phyloP scores from a whole-genome alignment of 2,113 vertebrate species.

The Echinops telfairi region DNA sequence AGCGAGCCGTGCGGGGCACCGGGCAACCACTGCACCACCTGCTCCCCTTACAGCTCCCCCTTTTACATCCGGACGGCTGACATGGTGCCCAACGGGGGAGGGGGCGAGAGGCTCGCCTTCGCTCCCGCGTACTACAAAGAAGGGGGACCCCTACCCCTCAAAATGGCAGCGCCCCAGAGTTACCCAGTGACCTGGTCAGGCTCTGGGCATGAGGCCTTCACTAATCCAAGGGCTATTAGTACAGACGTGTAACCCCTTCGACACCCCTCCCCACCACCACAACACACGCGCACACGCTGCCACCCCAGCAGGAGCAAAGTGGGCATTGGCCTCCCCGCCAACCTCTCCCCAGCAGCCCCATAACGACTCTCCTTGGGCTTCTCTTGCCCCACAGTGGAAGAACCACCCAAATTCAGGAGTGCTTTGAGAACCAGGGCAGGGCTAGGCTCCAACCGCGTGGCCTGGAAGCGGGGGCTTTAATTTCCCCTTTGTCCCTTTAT shows the following conservation, averaged over 20 bases:
- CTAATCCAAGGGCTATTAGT: constrained; percentile 94
- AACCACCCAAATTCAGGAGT: neutral
- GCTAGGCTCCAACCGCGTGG: neutral
- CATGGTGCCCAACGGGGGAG: constrained; percentile 94
- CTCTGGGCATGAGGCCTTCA: constrained; percentile 88
- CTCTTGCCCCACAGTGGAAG: constrained; percentile 19
- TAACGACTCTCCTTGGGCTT: constrained; percentile 36
- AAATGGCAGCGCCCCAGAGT: constrained; percentile 89
- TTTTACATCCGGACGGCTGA: constrained; percentile 94
- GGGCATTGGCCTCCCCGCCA: neutral
- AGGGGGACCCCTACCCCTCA: constrained; percentile 89
- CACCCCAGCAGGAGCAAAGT: neutral
- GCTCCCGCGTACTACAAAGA: constrained; percentile 92
- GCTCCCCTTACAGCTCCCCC: constrained; percentile 93
- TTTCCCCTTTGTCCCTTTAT: constrained; percentile 49
- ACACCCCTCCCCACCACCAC: neutral
- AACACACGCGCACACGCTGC: neutral
- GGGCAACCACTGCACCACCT: constrained; percentile 90
- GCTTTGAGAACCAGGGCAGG: constrained; percentile 22
- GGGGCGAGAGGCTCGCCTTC: constrained; percentile 92
- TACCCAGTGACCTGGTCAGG: constrained; percentile 90
- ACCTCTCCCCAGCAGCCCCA: neutral
- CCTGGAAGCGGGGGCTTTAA: neutral
- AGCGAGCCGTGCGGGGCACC: constrained; percentile 80
- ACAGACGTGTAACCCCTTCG: constrained; percentile 92